These are phyloP conservation scores for Antheraea pernyi DNA, from an alignment of 1,140 invertebrate genomes.

Conservation along the genomic window DNA sequence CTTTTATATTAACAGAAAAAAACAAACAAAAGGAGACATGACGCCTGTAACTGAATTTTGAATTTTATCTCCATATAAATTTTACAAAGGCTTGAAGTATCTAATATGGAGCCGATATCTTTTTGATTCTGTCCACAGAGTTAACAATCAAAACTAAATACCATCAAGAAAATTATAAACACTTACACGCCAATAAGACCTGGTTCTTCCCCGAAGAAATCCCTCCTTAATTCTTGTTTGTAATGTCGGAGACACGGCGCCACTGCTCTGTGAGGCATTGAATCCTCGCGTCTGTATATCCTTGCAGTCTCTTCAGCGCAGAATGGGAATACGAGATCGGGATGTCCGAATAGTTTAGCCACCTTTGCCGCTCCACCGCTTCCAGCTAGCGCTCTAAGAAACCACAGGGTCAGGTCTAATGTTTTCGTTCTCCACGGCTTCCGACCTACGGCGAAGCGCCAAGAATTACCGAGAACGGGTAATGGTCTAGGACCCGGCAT, in stretches of 20 bases:
- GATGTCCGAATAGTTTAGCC: conserved; percentile 86
- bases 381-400: conserved; percentile 55
- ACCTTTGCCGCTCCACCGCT: conserved; percentile 87
- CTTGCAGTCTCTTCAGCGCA: conserved; percentile 87
- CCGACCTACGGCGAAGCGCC: conserved; percentile 84
- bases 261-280: conserved; percentile 87
- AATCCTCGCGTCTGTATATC: conserved; percentile 87
- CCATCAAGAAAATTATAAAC: no score
- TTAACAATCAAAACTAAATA: no score
- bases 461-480: conserved; percentile 89
- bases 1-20: no score
- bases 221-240: conserved; percentile 86
- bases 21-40: no score
- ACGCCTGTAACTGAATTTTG: not conserved
- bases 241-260: conserved; percentile 90
- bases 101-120: no score
- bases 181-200: conserved; percentile 91
- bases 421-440: conserved; percentile 63
- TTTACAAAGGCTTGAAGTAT: not conserved
- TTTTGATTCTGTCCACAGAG: no score
- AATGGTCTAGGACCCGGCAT: conserved; percentile 89
- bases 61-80: not conserved
- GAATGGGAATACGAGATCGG: conserved; percentile 89
- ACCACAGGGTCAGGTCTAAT: conserved; percentile 63
- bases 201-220: conserved; percentile 86